A percentile compares a stretch with the other conserved stretches of the same genome.
Conservation (phyloP, 2,113 vertebrate species). For the Deroptyus accipitrinus region DNA sequence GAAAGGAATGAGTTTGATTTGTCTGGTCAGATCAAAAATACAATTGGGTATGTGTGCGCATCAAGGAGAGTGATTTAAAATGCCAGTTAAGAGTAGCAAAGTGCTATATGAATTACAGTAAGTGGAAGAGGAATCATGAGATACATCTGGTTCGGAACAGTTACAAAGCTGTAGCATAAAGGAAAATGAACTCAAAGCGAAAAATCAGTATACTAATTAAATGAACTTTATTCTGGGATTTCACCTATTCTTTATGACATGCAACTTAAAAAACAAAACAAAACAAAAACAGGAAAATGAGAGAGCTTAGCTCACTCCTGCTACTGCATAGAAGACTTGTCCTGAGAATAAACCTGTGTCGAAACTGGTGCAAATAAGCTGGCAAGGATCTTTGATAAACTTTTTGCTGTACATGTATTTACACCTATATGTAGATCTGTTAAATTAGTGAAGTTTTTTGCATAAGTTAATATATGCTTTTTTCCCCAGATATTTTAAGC, state of each 20-base stretch:
- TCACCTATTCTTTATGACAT: not conserved
- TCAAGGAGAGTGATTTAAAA: not conserved
- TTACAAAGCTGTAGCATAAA: not conserved
- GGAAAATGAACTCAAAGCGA: not conserved
- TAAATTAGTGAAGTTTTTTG: not conserved
- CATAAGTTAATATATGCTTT: not conserved
- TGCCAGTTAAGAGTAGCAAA: not conserved
- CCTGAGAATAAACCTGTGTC: not conserved
- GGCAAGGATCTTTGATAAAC: not conserved
- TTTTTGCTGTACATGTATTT: not conserved
- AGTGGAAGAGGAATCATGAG: not conserved
- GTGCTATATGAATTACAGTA: not conserved
- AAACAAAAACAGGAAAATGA: not conserved
- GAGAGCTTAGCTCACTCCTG: not conserved
- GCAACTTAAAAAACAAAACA: not conserved
- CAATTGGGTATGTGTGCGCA: not conserved
- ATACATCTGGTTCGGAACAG: not conserved
- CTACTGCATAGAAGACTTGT: not conserved
- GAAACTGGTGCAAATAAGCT: not conserved
- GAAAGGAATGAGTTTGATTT: not conserved
- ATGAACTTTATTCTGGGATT: not conserved
- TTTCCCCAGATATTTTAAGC: no score
- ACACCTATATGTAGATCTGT: not conserved
- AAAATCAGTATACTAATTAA: slow-evolving; percentile 11
- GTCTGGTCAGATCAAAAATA: not conserved